A percentile compares a stretch with the other conserved stretches of the same genome.
These are phyloP conservation scores for Limanda limanda DNA, from an alignment of 2,113 vertebrate species.

Conservation along the genomic window DNA sequence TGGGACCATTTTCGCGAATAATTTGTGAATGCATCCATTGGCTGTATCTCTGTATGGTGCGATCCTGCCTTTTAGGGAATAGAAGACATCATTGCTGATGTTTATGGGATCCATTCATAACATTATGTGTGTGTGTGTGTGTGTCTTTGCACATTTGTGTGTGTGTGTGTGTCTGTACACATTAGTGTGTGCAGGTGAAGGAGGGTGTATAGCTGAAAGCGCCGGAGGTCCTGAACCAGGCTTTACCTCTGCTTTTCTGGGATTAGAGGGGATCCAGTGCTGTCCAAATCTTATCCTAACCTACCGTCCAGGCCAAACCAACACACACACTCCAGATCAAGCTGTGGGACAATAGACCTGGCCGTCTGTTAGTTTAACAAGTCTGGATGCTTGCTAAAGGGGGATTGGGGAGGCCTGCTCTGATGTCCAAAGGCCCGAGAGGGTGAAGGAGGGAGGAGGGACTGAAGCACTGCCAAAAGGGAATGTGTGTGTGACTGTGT, in stretches of 20 bases:
- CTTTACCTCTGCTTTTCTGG: conserved; percentile 65
- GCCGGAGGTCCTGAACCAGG: conserved; percentile 55
- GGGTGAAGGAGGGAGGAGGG: conserved; percentile 29
- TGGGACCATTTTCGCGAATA: background rate
- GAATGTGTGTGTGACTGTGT: conserved; percentile 47
- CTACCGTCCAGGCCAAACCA: conserved; percentile 71
- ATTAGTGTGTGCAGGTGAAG: conserved; percentile 60
- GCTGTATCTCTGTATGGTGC: background rate
- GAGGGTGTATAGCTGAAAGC: conserved; percentile 43
- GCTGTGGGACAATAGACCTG: conserved; percentile 72
- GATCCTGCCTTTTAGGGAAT: background rate
- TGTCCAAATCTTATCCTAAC: conserved; percentile 77
- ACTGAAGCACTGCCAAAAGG: conserved; percentile 43
- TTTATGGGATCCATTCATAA: conserved; percentile 17
- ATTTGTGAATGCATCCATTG: background rate
- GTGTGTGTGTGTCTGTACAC: conserved; percentile 12
- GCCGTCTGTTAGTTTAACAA: conserved; percentile 73
- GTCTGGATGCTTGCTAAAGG: conserved; percentile 67
- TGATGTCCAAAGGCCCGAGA: conserved; percentile 61
- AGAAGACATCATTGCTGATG: conserved; percentile 14
- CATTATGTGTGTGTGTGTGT: conserved; percentile 14
- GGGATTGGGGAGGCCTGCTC: conserved; percentile 64
- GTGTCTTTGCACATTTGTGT: conserved; percentile 2
- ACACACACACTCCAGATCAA: conserved; percentile 72
- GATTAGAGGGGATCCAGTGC: conserved; percentile 77